Evolutionary conservation across 1,140 invertebrate genomes (phyloP).

Genomic region (Drosophila sechellia): DNA sequence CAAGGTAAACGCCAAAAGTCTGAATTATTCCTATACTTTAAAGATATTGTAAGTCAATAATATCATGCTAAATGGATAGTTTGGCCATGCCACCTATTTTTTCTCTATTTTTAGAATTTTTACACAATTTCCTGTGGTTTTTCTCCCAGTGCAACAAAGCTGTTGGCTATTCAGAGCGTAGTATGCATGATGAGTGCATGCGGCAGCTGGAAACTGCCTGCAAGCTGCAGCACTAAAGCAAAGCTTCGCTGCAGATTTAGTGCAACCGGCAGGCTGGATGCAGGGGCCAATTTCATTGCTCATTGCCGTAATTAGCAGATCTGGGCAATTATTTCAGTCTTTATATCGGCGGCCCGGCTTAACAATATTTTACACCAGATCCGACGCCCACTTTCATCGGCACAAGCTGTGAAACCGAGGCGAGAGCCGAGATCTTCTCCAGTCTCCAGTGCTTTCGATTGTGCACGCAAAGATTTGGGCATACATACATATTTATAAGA

Average conservation of each 20-base stretch:
- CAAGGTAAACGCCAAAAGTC: too few relatives aligned
- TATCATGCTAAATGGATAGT: too few relatives aligned
- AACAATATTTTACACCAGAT: constrained; percentile 50
- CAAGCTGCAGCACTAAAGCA: constrained; percentile 36
- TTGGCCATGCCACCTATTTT: background rate
- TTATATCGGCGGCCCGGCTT: constrained; percentile 33
- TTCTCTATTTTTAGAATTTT: background rate
- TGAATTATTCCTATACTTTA: too few relatives aligned
- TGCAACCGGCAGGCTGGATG: constrained; percentile 57
- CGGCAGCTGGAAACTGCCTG: constrained; percentile 31
- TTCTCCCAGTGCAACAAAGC: constrained; percentile 20
- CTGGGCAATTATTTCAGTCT: constrained; percentile 70
- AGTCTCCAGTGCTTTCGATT: constrained; percentile 33
- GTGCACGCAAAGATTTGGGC: constrained; percentile 65
- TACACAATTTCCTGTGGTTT: background rate
- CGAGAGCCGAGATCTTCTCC: constrained; percentile 14
- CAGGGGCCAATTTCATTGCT: constrained; percentile 58
- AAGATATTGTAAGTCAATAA: too few relatives aligned
- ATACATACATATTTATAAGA: constrained; percentile 39
- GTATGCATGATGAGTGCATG: constrained; percentile 75
- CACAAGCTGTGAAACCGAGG: constrained; percentile 25
- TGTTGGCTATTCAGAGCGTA: constrained; percentile 81
- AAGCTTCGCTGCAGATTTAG: constrained; percentile 83
- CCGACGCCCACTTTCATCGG: constrained; percentile 77
- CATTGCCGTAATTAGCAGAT: constrained; percentile 79